Percentiles rank a stretch among this genome's conserved stretches.
Conservation (phyloP, 53 echinoderm and acorn worm species). For the Paelopatides confundens region DNA sequence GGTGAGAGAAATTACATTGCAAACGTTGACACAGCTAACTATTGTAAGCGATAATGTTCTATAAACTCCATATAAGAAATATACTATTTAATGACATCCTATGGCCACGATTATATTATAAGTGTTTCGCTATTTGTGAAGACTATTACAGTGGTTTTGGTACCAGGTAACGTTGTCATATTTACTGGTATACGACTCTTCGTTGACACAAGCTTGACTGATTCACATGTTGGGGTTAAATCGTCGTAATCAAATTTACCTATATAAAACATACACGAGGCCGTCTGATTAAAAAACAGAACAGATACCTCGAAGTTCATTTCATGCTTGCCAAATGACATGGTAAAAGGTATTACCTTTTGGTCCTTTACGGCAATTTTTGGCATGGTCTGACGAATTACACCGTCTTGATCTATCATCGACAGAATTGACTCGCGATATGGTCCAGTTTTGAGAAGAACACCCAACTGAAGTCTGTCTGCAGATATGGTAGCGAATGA, state of each 20-base stretch:
- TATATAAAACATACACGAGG: constrained; percentile 14
- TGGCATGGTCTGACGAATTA: constrained; percentile 6
- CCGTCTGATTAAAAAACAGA: constrained; percentile 12
- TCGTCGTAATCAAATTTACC: not conserved
- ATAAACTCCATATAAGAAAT: no score
- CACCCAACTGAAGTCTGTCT: not conserved
- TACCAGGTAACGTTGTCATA: constrained; percentile 9
- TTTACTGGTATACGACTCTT: not conserved
- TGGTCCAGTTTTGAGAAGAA: not conserved
- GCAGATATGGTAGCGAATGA: constrained; percentile 1
- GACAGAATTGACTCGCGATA: not conserved
- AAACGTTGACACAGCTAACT: no score
- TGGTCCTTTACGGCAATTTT: not conserved
- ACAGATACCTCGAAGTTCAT: not conserved
- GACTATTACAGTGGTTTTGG: not conserved
- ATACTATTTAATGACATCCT: no score
- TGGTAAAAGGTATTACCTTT: constrained; percentile 4
- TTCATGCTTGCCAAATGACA: not conserved
- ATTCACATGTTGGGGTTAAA: not conserved
- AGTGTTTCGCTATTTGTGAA: constrained; percentile 25
- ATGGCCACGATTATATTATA: not conserved
- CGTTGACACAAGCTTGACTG: not conserved
- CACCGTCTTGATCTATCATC: not conserved
- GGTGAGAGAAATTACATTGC: no score
- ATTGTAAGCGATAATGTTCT: no score